A percentile compares a stretch with the other conserved stretches of the same genome.
phyloP scores from a whole-genome alignment of 2,888 invertebrate genomes.

The Lycia hirtaria region DNA sequence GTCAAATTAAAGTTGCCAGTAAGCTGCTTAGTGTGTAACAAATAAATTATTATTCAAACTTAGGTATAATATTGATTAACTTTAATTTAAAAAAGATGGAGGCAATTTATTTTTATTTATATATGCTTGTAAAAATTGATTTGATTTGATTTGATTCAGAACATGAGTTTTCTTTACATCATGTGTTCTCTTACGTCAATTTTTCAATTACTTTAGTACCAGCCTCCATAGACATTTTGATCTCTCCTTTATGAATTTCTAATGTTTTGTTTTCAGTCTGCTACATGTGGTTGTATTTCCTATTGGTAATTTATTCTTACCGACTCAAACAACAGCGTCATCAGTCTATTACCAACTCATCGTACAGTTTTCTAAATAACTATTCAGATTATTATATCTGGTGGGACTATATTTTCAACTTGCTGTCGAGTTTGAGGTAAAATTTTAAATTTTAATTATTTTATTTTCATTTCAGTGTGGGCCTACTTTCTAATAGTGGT shows the following conservation, averaged over 20 bases:
- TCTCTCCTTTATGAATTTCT: background rate
- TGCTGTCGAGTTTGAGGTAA: background rate
- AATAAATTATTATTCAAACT: too few species aligned
- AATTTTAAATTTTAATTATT: constrained; percentile 13
- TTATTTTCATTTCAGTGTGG: constrained; percentile 67
- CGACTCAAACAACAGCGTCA: background rate
- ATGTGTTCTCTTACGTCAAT: too few species aligned
- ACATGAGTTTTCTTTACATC: too few species aligned
- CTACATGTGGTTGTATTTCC: constrained; percentile 49
- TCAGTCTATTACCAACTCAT: background rate
- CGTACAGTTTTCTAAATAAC: background rate
- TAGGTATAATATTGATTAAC: too few species aligned
- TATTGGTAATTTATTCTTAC: constrained; percentile 44
- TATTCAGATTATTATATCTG: background rate
- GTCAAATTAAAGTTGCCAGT: too few species aligned
- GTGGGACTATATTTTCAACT: constrained; percentile 8
- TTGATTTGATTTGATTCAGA: too few species aligned
- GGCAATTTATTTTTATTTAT: too few species aligned
- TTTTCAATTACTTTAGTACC: too few species aligned
- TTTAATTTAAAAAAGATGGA: too few species aligned
- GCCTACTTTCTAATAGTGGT: constrained; percentile 68
- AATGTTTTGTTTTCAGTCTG: constrained; percentile 49
- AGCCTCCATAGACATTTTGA: too few species aligned
- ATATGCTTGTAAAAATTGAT: too few species aligned
- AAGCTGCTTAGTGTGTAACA: too few species aligned